These are phyloP conservation scores for Danaus plexippus DNA, from an alignment of 1,140 invertebrate species.

Conservation along the genomic window DNA sequence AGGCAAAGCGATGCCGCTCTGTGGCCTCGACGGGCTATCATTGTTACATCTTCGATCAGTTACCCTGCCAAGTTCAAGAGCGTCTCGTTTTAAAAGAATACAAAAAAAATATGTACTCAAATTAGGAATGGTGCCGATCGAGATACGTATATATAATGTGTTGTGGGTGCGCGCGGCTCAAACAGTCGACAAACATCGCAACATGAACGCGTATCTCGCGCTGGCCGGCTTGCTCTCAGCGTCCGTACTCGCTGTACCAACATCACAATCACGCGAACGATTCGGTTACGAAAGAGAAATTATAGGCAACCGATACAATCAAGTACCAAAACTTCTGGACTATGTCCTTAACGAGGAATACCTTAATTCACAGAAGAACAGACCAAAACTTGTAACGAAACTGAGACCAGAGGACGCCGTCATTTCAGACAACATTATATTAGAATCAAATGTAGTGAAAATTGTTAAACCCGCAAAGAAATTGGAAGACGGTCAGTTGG, in stretches of 20 bases:
- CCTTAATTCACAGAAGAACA: slow-evolving; percentile 46
- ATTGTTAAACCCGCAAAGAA: slow-evolving; percentile 48
- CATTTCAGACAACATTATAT: slow-evolving; percentile 61
- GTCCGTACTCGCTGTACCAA: slow-evolving; percentile 30
- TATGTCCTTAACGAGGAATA: slow-evolving; percentile 51
- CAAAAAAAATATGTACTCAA: slow-evolving; percentile 55
- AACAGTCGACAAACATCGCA: slow-evolving; percentile 53
- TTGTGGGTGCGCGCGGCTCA: slow-evolving; percentile 57
- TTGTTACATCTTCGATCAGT: slow-evolving; percentile 30
- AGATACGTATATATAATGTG: slow-evolving; percentile 66
- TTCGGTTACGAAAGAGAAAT: slow-evolving; percentile 60
- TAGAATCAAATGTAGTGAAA: slow-evolving; percentile 61
- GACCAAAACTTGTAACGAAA: slow-evolving; percentile 51
- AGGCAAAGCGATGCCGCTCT: slow-evolving; percentile 10
- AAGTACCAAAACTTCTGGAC: slow-evolving; percentile 42
- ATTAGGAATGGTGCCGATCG: slow-evolving; percentile 64
- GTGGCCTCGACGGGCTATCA: slow-evolving; percentile 18
- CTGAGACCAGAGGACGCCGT: slow-evolving; percentile 53
- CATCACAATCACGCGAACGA: slow-evolving; percentile 29
- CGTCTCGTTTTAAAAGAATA: slow-evolving; percentile 35
- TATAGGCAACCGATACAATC: slow-evolving; percentile 43
- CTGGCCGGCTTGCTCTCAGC: slow-evolving; percentile 44
- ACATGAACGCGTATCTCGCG: slow-evolving; percentile 61
- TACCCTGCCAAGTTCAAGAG: slow-evolving; percentile 55
- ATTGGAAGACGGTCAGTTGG: slow-evolving; percentile 35